Conservation (phyloP, 2,888 invertebrate genomes). For the Callimorpha dominula region DNA sequence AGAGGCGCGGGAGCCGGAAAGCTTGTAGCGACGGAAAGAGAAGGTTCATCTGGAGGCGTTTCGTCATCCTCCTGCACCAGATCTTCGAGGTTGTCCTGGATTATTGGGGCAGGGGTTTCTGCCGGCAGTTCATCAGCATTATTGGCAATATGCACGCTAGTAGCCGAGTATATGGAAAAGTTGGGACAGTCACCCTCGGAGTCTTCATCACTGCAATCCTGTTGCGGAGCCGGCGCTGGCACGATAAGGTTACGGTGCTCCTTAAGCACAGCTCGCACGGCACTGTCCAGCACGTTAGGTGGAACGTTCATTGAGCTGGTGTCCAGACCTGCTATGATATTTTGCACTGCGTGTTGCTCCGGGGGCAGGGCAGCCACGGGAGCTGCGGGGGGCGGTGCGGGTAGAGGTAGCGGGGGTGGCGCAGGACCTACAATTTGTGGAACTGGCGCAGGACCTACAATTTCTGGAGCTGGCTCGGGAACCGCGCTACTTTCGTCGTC, state of each 20-base stretch:
- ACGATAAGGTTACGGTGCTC: conserved; percentile 72
- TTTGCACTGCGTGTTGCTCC: conserved; percentile 48
- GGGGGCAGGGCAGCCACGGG: conserved; percentile 24
- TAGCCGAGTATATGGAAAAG: conserved; percentile 94
- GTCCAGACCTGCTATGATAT: conserved; percentile 61
- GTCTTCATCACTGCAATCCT: conserved; percentile 74
- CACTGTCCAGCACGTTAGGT: conserved; percentile 67
- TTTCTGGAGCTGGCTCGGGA: conserved; percentile 20
- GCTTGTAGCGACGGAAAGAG: conserved; percentile 16
- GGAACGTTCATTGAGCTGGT: conserved; percentile 60
- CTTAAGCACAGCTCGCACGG: conserved; percentile 73
- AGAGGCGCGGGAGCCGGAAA: conserved; percentile 10
- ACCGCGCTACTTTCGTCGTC: conserved; percentile 20
- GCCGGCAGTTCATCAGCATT: conserved; percentile 57
- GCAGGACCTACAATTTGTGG: conserved; percentile 16
- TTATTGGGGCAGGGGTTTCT: conserved; percentile 28
- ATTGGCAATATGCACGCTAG: conserved; percentile 91
- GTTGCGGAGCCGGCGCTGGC: conserved; percentile 47
- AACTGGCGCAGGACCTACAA: conserved; percentile 17
- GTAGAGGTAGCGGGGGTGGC: conserved; percentile 23
- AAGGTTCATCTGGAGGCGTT: conserved; percentile 18
- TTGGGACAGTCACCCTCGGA: conserved; percentile 93
- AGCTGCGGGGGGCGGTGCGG: conserved; percentile 21
- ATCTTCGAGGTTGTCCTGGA: conserved; percentile 34
- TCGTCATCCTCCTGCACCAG: conserved; percentile 49